Evolutionary conservation across 1,140 invertebrate genomes (phyloP).

Genomic region (Tachypleus tridentatus): DNA sequence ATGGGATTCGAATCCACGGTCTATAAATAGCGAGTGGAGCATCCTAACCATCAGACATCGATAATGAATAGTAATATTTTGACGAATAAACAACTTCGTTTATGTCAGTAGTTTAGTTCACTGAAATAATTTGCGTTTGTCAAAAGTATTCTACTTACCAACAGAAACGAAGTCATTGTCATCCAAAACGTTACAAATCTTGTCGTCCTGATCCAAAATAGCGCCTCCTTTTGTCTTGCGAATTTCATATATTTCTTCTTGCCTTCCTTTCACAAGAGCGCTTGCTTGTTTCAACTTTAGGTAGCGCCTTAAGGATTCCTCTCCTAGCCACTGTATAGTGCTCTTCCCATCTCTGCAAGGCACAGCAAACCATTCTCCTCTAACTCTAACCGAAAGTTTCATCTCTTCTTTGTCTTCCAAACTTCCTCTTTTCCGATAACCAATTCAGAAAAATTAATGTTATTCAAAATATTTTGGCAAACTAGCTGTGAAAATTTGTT

Average conservation of each 20-base stretch:
- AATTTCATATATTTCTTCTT: slow-evolving; percentile 41
- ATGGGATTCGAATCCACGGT: no score
- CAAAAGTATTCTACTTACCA: slow-evolving; percentile 34
- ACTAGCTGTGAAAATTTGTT: no score
- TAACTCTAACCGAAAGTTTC: slow-evolving; percentile 48
- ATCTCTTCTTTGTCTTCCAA: slow-evolving; percentile 28
- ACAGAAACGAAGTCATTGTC: slow-evolving; percentile 52
- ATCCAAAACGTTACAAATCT: slow-evolving; percentile 43
- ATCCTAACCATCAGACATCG: no score
- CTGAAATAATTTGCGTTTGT: no score
- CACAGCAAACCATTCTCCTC: slow-evolving; percentile 50
- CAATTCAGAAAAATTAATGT: no score
- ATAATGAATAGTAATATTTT: no score
- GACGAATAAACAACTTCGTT: no score
- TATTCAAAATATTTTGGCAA: no score
- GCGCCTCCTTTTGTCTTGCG: slow-evolving; percentile 48
- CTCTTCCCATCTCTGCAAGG: slow-evolving; percentile 42
- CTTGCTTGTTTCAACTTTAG: slow-evolving; percentile 30
- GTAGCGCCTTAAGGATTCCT: slow-evolving; percentile 44
- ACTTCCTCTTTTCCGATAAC: no score
- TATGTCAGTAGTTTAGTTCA: no score
- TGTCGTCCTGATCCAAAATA: slow-evolving; percentile 46
- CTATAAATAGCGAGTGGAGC: no score
- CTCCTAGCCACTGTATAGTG: slow-evolving; percentile 43
- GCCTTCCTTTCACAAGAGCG: slow-evolving; percentile 21